These are phyloP conservation scores for Balanococcus diminutus DNA, from an alignment of 2,888 invertebrate genomes.

Conservation along the genomic window DNA sequence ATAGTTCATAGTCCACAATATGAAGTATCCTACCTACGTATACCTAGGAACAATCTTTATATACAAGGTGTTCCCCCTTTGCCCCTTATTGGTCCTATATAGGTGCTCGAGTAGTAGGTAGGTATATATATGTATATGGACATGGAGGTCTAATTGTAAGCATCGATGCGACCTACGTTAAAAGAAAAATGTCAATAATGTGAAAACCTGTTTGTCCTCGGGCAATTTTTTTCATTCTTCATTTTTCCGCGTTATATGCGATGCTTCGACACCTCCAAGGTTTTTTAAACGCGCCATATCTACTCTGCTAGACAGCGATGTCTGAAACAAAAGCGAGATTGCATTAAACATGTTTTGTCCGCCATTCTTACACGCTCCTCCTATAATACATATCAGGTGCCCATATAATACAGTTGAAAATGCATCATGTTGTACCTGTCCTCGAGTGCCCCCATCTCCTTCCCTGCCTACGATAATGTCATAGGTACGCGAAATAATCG, in stretches of 20 bases:
- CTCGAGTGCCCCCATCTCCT: background rate
- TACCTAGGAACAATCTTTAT: no score
- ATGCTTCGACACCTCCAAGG: slow-evolving; percentile 23
- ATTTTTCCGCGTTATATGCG: slow-evolving; percentile 30
- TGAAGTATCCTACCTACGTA: no score
- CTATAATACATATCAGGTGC: background rate
- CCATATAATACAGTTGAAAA: background rate
- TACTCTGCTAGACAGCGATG: background rate
- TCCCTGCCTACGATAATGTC: background rate
- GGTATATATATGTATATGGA: no score
- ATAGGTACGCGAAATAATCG: background rate
- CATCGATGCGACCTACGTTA: no score
- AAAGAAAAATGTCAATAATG: slow-evolving; percentile 34
- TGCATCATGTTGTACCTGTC: background rate
- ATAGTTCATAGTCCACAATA: no score
- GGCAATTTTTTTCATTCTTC: background rate
- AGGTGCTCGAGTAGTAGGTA: background rate
- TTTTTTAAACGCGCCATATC: background rate
- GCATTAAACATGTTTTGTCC: slow-evolving; percentile 30
- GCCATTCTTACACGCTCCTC: slow-evolving; percentile 28
- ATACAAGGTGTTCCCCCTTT: no score
- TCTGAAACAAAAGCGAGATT: slow-evolving; percentile 34
- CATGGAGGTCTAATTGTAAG: no score
- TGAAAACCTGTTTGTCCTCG: slow-evolving; percentile 30
- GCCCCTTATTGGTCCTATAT: no score